A percentile compares a stretch with the other conserved stretches of the same genome.
Conservation (phyloP, 2,797 vertebrate species). For the Premnoplex brunnescens region DNA sequence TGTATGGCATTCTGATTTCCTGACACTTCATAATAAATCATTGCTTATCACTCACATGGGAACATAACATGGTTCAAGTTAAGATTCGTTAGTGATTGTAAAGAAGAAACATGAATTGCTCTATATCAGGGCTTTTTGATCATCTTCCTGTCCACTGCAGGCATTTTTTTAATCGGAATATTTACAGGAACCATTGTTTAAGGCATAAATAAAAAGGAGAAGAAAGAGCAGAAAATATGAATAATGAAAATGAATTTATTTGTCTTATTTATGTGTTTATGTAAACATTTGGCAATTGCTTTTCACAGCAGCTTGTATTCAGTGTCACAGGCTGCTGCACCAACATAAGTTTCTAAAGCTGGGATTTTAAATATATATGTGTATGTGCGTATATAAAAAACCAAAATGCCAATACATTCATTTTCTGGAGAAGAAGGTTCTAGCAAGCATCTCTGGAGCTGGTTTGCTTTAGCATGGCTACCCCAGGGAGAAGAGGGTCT, state of each 20-base stretch:
- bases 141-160: constrained; percentile 70
- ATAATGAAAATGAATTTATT: constrained; percentile 77
- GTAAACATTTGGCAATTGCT: constrained; percentile 71
- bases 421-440: constrained; percentile 3
- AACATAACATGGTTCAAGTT: constrained; percentile 76
- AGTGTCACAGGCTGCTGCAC: neutral
- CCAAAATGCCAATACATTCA: neutral
- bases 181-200: constrained; percentile 77
- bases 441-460: neutral
- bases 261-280: constrained; percentile 76
- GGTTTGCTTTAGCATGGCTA: neutral
- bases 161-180: constrained; percentile 70
- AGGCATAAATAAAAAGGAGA: constrained; percentile 76
- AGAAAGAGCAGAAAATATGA: constrained; percentile 66
- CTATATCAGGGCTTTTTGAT: constrained; percentile 72
- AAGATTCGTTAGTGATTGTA: constrained; percentile 80
- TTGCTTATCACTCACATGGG: constrained; percentile 80
- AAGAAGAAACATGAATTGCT: constrained; percentile 78
- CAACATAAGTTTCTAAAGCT: constrained; percentile 10
- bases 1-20: constrained; percentile 77
- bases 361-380: constrained; percentile 12
- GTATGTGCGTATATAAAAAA: neutral
- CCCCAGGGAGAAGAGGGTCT: neutral
- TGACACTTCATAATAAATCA: constrained; percentile 81
- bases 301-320: constrained; percentile 41